Evolutionary conservation across 64 coral and sea anemone species (phyloP).

Genomic region (Orbicella faveolata): DNA sequence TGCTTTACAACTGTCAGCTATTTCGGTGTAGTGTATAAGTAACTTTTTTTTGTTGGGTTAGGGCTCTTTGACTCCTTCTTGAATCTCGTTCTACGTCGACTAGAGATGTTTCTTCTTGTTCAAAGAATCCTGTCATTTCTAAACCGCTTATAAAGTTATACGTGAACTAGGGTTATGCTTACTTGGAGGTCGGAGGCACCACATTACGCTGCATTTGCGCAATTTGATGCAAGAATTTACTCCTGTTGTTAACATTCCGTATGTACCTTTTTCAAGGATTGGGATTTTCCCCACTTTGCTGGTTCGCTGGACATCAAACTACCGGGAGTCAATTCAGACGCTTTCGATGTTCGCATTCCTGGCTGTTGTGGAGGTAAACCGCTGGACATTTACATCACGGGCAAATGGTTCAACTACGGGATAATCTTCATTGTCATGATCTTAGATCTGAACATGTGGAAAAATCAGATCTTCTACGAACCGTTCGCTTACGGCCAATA

Average conservation of each 20-base stretch:
- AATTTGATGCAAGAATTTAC: too few species aligned
- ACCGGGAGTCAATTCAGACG: slow-evolving; percentile 69
- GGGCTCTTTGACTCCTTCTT: too few species aligned
- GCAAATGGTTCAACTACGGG: slow-evolving; percentile 94
- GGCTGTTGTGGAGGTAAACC: slow-evolving; percentile 53
- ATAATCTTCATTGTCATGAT: slow-evolving; percentile 94
- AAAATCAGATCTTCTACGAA: slow-evolving; percentile 94
- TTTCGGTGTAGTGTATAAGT: too few species aligned
- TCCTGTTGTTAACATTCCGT: not conserved
- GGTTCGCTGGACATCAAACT: slow-evolving; percentile 77
- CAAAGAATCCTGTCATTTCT: too few species aligned
- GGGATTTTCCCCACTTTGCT: slow-evolving; percentile 88
- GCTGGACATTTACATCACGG: slow-evolving; percentile 77
- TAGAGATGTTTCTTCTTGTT: too few species aligned
- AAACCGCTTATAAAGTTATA: too few species aligned
- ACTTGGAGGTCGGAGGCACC: too few species aligned
- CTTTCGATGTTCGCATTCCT: slow-evolving; percentile 59
- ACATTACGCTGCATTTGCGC: too few species aligned
- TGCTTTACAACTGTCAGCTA: too few species aligned
- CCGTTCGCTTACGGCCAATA: slow-evolving; percentile 80
- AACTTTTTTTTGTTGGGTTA: too few species aligned
- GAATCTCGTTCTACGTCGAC: too few species aligned
- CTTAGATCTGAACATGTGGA: slow-evolving; percentile 92
- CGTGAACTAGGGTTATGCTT: too few species aligned
- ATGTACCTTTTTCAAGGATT: slow-evolving; percentile 50